Base-by-base conservation (phyloP, 2,888 invertebrate species). In the Cyaniris semiargus region DNA sequence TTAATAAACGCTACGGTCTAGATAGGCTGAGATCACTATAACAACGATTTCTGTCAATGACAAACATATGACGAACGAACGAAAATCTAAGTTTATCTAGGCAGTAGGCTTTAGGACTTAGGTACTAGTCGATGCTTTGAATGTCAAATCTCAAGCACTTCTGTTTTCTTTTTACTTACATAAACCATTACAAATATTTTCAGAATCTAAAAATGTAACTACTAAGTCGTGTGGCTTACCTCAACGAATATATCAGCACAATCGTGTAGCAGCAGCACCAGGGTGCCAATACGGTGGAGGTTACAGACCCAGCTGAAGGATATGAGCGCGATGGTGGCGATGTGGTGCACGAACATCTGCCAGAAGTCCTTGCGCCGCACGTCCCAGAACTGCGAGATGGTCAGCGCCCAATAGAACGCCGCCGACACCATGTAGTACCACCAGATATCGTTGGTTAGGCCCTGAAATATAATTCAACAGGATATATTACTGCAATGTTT, bases 351-450 rank as follows among this genome's bases (percentile, higher is more conserved):
- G 90, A 99, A 99, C 94, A 76, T 76, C 94, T 99, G 98, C 97
- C 98, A 98, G 91, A 99, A 99, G 92, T 98, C 98, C 91, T 98
- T 98, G 81, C 98, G 96, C 81, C 97, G 97, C 77, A 98, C 97
- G 90, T 99, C 99, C 89, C 97, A 96, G 93, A 98, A 98, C 91
- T 99, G 98, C 23, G 98, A 97, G 80, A 98, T 96, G 80, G 97
- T 97, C 78, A 99, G 94, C 23, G 99, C 97, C 97, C 98, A 98
- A 90, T 99, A 99, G 93, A 99, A 99, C 48, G 98, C 96, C 88
- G 98, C 95, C 72, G 98, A 98, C 81, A 98, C 95, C 96, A 99
- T 98, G 94, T 99, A 99, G 91, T 99, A 98, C 98, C 98, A 99
- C 97, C 98, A 99, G 74, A 98, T 94, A 85, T 97, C 98, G 81